Base-by-base conservation (phyloP, 1,140 invertebrate genomes). In the Pseudobourletiella spinata region DNA sequence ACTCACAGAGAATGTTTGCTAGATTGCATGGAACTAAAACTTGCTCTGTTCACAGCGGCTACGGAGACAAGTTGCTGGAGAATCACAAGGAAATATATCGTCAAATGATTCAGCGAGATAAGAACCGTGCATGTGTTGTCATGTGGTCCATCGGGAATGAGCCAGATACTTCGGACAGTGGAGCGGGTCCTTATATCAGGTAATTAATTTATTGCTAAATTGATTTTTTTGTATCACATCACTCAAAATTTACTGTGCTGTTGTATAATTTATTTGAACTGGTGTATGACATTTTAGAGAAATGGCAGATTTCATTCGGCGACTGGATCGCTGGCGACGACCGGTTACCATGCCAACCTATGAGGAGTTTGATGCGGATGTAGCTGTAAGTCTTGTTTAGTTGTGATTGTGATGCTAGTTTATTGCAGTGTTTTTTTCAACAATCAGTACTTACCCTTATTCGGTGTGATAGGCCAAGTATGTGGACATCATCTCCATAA, bases 91-190 rank as follows among this genome's bases (percentile, higher is more conserved):
- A 84, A 22, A 87, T 90, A 0, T 76, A 96, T 71, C 84, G 82
- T 1, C 89, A 97, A 75, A 76, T 98, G 28, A 85, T 95, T 28
- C 81, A 84, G 56, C 80, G 94, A 50, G 95, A 98, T 75, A 95
- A 95, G 72, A 97, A 97, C 78, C 82, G 90, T 66, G 91, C 94
- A 0, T 87, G 88, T 60, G 93, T 96, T 20, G 83, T 97, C 48
- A 89, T 95, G 83, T 98, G 95, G 95, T 97, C 93, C 6, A 84
- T 96, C 55, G 89, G 91, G 1, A 98, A 98, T 78, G 94, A 98
- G 75, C 93, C 94, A 0, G 77, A 84, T 54, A 86, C 83, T 24
- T 52, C 76, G 1, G 78, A 78, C 44, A 86, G 92, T 2, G 85
- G 78, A 44, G 86, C 92, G 2, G 85, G 83, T 60, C 74, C 78